Percentiles rank a stretch among this genome's conserved stretches.
Evolutionary conservation across 2,797 vertebrate genomes (phyloP).

Genomic region (Bradypodion pumilum): DNA sequence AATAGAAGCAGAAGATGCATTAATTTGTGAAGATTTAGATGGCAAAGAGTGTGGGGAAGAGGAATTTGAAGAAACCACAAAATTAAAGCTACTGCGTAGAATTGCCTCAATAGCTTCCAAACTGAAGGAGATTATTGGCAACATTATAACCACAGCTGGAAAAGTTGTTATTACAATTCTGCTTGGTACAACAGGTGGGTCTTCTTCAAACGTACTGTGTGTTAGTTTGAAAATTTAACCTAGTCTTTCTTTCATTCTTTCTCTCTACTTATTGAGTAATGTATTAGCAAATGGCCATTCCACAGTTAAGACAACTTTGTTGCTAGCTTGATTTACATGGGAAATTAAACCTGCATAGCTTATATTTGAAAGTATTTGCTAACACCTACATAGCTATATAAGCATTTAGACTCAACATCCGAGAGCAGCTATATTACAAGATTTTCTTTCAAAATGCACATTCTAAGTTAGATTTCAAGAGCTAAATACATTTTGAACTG

Average conservation of each 20-base stretch:
- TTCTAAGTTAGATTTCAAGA: no score
- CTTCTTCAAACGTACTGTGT: constrained; percentile 20
- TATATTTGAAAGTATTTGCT: background rate
- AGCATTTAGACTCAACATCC: no score
- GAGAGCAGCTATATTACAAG: no score
- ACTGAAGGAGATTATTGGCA: constrained; percentile 93
- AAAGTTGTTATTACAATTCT: constrained; percentile 95
- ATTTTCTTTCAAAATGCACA: no score
- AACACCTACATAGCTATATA: no score
- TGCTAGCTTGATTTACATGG: constrained; percentile 55
- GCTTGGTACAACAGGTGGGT: constrained; percentile 91
- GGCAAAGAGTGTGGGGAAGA: constrained; percentile 85
- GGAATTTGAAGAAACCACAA: constrained; percentile 87
- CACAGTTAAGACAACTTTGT: constrained; percentile 54
- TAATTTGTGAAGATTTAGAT: constrained; percentile 89
- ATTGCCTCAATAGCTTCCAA: constrained; percentile 86
- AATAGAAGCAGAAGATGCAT: constrained; percentile 85
- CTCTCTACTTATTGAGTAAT: no score
- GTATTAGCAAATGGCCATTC: constrained; percentile 41
- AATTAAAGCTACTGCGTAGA: constrained; percentile 86
- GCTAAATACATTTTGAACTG: no score
- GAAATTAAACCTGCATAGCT: background rate
- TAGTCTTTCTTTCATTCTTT: no score
- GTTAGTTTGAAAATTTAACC: constrained; percentile 13
- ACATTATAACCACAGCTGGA: constrained; percentile 95